Conservation (phyloP, 2,888 invertebrate species). For the Myathropa florea region DNA sequence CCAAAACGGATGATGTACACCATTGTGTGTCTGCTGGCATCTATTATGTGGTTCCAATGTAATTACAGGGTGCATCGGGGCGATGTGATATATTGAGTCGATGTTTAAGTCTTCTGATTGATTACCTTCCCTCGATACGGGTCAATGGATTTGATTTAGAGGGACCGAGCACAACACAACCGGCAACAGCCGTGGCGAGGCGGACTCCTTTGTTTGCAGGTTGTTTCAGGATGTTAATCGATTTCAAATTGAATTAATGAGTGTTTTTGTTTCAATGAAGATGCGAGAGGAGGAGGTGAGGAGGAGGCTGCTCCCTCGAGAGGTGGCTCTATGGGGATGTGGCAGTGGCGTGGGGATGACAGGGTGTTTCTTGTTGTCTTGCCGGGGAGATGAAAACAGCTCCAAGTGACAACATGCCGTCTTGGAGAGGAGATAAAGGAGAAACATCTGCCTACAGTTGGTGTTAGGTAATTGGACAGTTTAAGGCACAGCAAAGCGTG, state of each 20-base stretch:
- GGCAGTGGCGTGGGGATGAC: too few relatives aligned
- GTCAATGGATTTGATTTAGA: constrained; percentile 67
- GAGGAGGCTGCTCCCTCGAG: not conserved
- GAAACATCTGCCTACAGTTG: too few relatives aligned
- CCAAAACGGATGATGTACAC: constrained; percentile 23
- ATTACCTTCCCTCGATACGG: constrained; percentile 63
- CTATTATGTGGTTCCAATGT: constrained; percentile 56
- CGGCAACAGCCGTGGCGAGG: not conserved
- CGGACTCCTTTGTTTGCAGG: constrained; percentile 31
- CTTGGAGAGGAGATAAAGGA: too few relatives aligned
- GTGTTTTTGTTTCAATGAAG: not conserved
- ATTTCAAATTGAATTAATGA: constrained; percentile 49
- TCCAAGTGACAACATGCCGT: too few relatives aligned
- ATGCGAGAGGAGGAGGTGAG: not conserved
- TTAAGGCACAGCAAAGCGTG: too few relatives aligned
- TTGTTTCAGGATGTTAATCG: constrained; percentile 49
- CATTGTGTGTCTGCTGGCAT: constrained; percentile 41
- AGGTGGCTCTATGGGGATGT: too few relatives aligned
- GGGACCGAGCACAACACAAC: too few relatives aligned
- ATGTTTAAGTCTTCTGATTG: constrained; percentile 69
- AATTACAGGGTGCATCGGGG: constrained; percentile 66
- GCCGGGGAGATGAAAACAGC: too few relatives aligned
- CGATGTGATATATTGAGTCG: constrained; percentile 69
- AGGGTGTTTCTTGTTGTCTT: too few relatives aligned
- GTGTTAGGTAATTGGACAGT: too few relatives aligned